Conservation (phyloP, 2,113 vertebrate genomes). For the Hydrochoerus hydrochaeris region DNA sequence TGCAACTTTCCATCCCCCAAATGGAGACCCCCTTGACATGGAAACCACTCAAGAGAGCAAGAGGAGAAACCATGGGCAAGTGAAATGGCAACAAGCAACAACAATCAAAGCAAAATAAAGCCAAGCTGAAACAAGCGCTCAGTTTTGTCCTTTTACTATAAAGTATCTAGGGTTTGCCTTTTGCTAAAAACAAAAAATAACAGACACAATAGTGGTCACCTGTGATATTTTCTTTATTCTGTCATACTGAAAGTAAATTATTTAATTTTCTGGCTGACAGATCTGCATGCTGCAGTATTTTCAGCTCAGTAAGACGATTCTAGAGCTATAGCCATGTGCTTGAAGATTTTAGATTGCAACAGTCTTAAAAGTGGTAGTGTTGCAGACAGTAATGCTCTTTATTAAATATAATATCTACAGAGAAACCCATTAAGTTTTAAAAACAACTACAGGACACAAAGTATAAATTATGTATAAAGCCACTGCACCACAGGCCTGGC, state of each 20-base stretch:
- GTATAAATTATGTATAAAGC: slow-evolving; percentile 20
- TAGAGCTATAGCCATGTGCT: background rate
- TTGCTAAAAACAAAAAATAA: slow-evolving; percentile 45
- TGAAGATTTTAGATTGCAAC: background rate
- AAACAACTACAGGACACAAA: background rate
- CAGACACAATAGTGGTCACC: slow-evolving; percentile 1
- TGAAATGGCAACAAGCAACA: background rate
- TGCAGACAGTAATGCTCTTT: background rate
- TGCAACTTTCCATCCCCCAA: background rate
- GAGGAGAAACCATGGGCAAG: background rate
- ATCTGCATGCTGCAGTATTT: slow-evolving; percentile 21
- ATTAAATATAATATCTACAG: background rate
- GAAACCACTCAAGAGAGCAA: background rate
- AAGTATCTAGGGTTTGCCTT: slow-evolving; percentile 13
- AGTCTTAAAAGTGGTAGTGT: background rate
- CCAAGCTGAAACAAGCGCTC: background rate
- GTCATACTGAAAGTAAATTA: background rate
- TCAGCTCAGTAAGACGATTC: slow-evolving; percentile 2
- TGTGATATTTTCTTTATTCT: background rate
- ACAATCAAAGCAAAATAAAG: background rate
- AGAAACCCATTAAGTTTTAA: background rate
- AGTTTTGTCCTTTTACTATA: background rate
- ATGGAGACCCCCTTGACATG: background rate
- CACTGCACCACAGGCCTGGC: background rate
- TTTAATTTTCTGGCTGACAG: background rate